phyloP scores from a whole-genome alignment of 2,888 invertebrate species.

The Agonum fuliginosum region DNA sequence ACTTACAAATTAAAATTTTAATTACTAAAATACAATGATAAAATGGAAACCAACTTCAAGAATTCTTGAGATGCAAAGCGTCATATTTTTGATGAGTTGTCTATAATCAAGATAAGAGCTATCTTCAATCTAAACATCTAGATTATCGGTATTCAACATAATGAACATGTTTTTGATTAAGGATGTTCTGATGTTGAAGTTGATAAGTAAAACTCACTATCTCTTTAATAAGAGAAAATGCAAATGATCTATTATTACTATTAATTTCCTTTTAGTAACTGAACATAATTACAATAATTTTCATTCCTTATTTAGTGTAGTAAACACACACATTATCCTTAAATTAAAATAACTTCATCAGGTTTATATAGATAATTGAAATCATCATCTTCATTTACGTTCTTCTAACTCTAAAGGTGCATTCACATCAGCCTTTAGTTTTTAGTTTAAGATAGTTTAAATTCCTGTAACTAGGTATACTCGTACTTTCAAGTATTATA shows the following conservation, averaged over 20 bases:
- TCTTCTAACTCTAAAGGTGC: neutral
- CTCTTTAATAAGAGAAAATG: slow-evolving; percentile 19
- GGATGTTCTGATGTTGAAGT: no score
- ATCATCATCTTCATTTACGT: neutral
- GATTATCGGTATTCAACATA: neutral
- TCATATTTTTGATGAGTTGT: slow-evolving; percentile 7
- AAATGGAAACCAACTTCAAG: no score
- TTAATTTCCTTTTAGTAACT: neutral
- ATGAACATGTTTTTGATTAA: slow-evolving; percentile 5
- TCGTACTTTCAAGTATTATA: no score
- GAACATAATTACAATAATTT: slow-evolving; percentile 24
- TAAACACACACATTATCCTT: neutral
- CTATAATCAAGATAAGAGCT: slow-evolving; percentile 1
- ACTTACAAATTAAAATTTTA: no score
- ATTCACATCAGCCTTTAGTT: no score
- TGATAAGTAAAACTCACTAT: slow-evolving; percentile 3
- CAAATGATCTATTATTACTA: slow-evolving; percentile 7
- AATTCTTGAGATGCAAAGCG: no score
- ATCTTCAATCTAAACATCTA: no score
- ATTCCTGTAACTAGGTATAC: no score
- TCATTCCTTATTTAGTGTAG: neutral
- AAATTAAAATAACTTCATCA: neutral
- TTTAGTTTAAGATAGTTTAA: no score
- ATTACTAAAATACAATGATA: no score
- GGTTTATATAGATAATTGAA: neutral